phyloP scores from a whole-genome alignment of 1,140 invertebrate species.

The Sipha flava region DNA sequence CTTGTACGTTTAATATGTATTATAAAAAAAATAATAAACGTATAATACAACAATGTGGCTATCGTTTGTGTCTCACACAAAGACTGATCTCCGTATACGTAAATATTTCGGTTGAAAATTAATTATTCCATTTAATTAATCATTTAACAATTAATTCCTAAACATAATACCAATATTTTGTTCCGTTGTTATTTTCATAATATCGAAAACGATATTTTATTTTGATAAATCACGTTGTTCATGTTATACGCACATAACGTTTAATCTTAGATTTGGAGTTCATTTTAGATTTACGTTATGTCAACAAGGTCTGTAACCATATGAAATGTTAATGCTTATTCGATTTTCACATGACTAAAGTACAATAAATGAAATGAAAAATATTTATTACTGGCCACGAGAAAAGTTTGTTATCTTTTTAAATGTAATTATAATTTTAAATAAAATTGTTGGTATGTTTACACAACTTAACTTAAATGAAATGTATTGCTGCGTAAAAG shows the following conservation, averaged over 20 bases:
- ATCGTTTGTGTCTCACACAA: neutral
- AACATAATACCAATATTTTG: neutral
- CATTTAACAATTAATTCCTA: neutral
- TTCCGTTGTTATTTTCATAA: neutral
- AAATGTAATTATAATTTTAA: too few relatives aligned
- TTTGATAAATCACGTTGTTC: neutral
- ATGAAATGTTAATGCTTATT: too few relatives aligned
- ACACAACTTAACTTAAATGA: too few relatives aligned
- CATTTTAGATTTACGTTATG: too few relatives aligned
- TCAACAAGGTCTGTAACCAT: too few relatives aligned
- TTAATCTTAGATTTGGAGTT: too few relatives aligned
- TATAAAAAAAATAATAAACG: neutral
- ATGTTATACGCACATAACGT: neutral
- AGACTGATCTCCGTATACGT: neutral
- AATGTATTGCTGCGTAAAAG: too few relatives aligned
- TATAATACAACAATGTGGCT: neutral
- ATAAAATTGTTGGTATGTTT: too few relatives aligned
- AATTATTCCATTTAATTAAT: slow-evolving; percentile 12
- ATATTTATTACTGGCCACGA: too few relatives aligned
- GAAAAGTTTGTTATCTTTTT: too few relatives aligned
- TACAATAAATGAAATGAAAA: too few relatives aligned
- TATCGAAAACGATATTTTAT: neutral
- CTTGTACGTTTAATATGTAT: neutral
- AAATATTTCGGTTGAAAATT: neutral
- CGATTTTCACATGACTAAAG: too few relatives aligned